phyloP scores from a whole-genome alignment of 2,113 vertebrate species.

The Cathartes aura region DNA sequence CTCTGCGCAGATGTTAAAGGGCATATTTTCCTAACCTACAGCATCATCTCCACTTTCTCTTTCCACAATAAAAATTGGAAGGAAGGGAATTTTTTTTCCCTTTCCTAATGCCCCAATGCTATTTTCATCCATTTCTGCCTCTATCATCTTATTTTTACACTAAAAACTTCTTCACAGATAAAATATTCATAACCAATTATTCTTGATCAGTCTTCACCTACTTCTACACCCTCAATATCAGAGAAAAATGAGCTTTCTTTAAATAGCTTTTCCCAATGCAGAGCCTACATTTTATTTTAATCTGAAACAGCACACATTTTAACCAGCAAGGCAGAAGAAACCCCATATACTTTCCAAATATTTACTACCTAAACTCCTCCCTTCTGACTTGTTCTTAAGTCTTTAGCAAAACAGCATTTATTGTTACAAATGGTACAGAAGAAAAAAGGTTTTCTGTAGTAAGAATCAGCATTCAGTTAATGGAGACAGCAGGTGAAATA shows the following conservation, averaged over 20 bases:
- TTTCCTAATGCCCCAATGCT: not conserved
- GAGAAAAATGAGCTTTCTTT: not conserved
- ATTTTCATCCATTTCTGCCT: not conserved
- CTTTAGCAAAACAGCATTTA: not conserved
- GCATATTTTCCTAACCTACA: not conserved
- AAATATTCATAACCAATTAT: conserved; percentile 36
- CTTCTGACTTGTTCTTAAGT: not conserved
- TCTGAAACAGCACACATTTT: not conserved
- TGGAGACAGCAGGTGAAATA: not conserved
- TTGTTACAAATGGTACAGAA: not conserved
- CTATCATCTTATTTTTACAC: not conserved
- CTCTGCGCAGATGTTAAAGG: not conserved
- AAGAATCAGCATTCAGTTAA: not conserved
- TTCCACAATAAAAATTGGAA: not conserved
- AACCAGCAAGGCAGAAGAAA: not conserved
- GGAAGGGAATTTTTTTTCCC: fast-evolving
- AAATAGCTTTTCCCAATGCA: conserved; percentile 21
- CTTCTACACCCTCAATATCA: not conserved
- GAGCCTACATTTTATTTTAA: not conserved
- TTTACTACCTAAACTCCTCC: not conserved
- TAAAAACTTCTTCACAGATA: not conserved
- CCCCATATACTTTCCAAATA: not conserved
- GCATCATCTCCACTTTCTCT: not conserved
- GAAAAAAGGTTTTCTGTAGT: not conserved
- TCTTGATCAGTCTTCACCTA: conserved; percentile 15